Conservation (phyloP, 2,888 invertebrate genomes). For the Phalera bucephala region DNA sequence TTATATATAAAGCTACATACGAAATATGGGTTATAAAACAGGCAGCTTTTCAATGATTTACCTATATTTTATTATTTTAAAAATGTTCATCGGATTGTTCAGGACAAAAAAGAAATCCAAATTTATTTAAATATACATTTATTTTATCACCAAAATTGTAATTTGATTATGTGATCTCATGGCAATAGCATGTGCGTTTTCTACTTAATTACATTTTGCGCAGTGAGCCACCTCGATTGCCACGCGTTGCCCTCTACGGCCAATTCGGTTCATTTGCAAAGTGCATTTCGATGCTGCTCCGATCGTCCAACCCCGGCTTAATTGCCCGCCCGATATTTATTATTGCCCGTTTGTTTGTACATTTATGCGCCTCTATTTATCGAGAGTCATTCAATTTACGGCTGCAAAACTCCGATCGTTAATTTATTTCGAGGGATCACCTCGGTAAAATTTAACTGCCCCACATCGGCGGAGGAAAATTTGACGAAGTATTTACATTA, state of each 20-base stretch:
- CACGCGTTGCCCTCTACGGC: conserved; percentile 32
- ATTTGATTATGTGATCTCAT: neutral
- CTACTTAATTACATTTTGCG: conserved; percentile 71
- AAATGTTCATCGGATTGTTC: too few relatives aligned
- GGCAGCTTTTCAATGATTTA: too few relatives aligned
- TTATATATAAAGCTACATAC: too few relatives aligned
- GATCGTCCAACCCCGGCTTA: conserved; percentile 73
- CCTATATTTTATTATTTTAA: too few relatives aligned
- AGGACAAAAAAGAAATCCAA: too few relatives aligned
- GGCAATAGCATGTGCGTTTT: conserved; percentile 14
- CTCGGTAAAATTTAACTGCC: conserved; percentile 24
- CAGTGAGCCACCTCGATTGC: conserved; percentile 25
- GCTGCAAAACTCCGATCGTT: conserved; percentile 16
- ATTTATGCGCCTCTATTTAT: conserved; percentile 54
- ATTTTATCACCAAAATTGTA: too few relatives aligned
- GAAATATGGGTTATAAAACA: too few relatives aligned
- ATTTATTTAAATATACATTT: too few relatives aligned
- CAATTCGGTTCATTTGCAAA: conserved; percentile 79
- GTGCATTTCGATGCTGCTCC: conserved; percentile 79
- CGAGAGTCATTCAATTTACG: conserved; percentile 44
- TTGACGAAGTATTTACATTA: conserved; percentile 55
- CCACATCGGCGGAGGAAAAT: conserved; percentile 24
- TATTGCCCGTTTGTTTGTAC: conserved; percentile 67
- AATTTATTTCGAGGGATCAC: conserved; percentile 24
- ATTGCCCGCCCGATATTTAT: conserved; percentile 75